Evolutionary conservation across 2,797 vertebrate species (phyloP).

Genomic region (Oryzias sinensis): DNA sequence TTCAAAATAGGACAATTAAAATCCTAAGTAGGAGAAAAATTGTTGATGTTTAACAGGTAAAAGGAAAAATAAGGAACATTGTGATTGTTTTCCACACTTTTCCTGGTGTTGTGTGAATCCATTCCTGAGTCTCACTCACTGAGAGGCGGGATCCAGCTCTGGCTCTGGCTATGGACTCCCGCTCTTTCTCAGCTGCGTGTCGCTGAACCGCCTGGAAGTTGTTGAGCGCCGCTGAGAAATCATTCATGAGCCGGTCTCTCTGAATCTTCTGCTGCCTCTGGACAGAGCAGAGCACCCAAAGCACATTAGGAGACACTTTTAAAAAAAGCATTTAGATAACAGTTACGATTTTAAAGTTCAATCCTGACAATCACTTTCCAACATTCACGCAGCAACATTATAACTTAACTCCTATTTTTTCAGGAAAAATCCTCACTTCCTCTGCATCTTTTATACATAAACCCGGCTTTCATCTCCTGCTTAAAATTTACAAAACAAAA

Average conservation of each 20-base stretch:
- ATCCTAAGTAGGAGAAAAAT: too few relatives aligned
- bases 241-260: constrained; percentile 95
- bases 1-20: too few relatives aligned
- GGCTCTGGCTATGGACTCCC: constrained; percentile 88
- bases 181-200: constrained; percentile 89
- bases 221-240: constrained; percentile 94
- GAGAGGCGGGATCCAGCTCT: constrained; percentile 84
- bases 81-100: neutral
- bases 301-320: neutral
- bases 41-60: too few relatives aligned
- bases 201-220: constrained; percentile 94
- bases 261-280: constrained; percentile 95
- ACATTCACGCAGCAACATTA: too few relatives aligned
- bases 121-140: constrained; percentile 22
- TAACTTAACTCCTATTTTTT: too few relatives aligned
- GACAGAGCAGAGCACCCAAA: neutral
- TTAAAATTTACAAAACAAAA: too few relatives aligned
- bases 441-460: too few relatives aligned
- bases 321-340: neutral
- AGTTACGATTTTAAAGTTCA: too few relatives aligned
- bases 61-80: neutral
- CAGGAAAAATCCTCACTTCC: too few relatives aligned
- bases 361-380: too few relatives aligned
- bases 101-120: neutral
- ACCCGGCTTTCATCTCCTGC: too few relatives aligned